phyloP scores from a whole-genome alignment of 1,140 invertebrate genomes.

The Notospermus geniculatus region DNA sequence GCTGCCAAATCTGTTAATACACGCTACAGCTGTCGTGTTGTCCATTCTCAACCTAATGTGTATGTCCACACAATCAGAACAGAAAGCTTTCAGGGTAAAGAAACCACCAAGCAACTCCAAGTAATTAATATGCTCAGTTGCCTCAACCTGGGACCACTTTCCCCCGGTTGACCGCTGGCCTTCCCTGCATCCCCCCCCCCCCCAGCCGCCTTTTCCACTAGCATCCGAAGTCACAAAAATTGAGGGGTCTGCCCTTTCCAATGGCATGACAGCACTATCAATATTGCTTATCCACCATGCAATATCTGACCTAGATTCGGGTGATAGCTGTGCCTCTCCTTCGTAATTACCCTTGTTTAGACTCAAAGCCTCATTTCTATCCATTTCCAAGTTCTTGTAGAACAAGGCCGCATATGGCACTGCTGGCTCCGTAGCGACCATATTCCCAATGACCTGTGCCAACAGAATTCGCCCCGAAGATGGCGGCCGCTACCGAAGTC shows the following conservation, averaged over 20 bases:
- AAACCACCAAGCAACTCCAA: slow-evolving; percentile 12
- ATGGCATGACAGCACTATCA: slow-evolving; percentile 16
- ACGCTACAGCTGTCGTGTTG: slow-evolving; percentile 21
- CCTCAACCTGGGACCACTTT: slow-evolving; percentile 9
- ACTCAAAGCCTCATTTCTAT: slow-evolving; percentile 20
- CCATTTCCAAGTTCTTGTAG: slow-evolving; percentile 19
- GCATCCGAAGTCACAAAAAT: slow-evolving; percentile 10
- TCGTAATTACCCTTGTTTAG: slow-evolving; percentile 15
- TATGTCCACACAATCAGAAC: slow-evolving; percentile 1
- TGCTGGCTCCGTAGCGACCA: slow-evolving; percentile 21
- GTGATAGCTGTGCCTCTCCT: neutral
- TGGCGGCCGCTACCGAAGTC: no score
- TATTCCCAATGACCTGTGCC: slow-evolving; percentile 19
- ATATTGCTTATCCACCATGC: slow-evolving; percentile 20
- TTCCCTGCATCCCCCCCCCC: slow-evolving; percentile 8
- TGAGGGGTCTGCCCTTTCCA: neutral
- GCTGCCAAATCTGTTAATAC: slow-evolving; percentile 17
- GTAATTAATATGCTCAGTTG: slow-evolving; percentile 9
- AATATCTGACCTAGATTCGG: slow-evolving; percentile 13
- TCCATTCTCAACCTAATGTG: slow-evolving; percentile 18
- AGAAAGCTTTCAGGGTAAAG: slow-evolving; percentile 4
- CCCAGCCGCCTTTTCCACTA: slow-evolving; percentile 1
- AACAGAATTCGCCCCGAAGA: no score
- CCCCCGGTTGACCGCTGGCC: slow-evolving; percentile 15
- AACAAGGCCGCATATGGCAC: slow-evolving; percentile 19